Evolutionary conservation across 2,797 vertebrate genomes (phyloP).

Genomic region (Xiphorhynchus erythropygius): DNA sequence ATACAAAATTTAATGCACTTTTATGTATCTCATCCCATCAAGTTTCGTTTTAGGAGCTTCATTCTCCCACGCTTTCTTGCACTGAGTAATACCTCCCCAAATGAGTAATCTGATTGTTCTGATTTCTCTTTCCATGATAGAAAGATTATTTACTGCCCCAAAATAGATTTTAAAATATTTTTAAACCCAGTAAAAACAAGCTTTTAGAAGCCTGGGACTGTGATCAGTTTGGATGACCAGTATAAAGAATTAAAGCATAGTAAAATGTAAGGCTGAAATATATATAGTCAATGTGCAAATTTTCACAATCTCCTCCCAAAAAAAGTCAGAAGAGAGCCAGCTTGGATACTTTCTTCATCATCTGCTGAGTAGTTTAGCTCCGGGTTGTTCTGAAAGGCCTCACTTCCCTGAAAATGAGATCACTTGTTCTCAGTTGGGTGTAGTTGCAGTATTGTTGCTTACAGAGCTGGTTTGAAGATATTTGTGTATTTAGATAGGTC

Average conservation of each 20-base stretch:
- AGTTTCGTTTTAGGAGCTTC: slow-evolving; percentile 28
- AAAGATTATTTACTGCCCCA: slow-evolving; percentile 16
- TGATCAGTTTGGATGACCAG: not conserved
- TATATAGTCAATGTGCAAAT: not conserved
- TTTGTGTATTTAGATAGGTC: not conserved
- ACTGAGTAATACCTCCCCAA: slow-evolving; percentile 25
- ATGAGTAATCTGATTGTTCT: slow-evolving; percentile 54
- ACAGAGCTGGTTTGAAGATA: not conserved
- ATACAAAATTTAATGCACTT: not conserved
- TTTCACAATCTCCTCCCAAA: not conserved
- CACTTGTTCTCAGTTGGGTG: not conserved
- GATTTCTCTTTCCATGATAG: slow-evolving; percentile 26
- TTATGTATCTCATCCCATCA: not conserved
- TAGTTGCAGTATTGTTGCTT: accelerated
- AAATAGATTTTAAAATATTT: not conserved
- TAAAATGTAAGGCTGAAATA: not conserved
- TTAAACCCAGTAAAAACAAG: not conserved
- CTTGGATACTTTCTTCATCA: not conserved
- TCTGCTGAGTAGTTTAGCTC: not conserved
- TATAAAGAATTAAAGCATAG: not conserved
- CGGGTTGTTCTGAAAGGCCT: not conserved
- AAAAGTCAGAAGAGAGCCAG: not conserved
- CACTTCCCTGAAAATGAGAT: not conserved
- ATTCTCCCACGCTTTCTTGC: slow-evolving; percentile 36
- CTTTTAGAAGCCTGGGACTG: not conserved